These are phyloP conservation scores for Corvus moneduloides DNA, from an alignment of 2,113 vertebrate genomes.

Conservation along the genomic window DNA sequence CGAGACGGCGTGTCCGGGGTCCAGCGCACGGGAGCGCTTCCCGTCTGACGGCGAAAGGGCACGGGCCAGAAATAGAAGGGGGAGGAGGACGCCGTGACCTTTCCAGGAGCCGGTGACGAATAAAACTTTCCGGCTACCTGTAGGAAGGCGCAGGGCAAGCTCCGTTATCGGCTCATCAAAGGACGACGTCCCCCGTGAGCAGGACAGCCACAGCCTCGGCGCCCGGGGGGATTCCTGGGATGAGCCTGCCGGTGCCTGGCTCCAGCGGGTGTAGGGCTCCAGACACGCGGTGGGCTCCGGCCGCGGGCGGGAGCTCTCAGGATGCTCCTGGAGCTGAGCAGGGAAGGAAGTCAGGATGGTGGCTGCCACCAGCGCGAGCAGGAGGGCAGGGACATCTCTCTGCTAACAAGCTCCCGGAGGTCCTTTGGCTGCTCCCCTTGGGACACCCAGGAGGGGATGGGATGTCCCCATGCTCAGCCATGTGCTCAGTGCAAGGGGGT, in stretches of 20 bases:
- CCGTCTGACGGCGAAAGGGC: conserved; percentile 9
- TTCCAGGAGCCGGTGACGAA: conserved; percentile 12
- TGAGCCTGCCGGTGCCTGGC: neutral
- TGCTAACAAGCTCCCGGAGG: neutral
- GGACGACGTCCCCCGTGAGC: neutral
- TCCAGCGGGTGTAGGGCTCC: accelerated
- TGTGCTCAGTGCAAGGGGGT: accelerated
- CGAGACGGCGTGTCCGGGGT: neutral
- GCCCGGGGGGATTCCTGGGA: neutral
- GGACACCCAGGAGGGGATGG: neutral
- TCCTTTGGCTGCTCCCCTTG: neutral
- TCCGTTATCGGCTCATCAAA: conserved; percentile 7
- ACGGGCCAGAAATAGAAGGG: conserved; percentile 26
- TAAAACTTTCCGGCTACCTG: conserved; percentile 43
- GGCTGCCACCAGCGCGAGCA: neutral
- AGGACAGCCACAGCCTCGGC: neutral
- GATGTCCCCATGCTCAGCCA: neutral
- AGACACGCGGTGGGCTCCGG: accelerated
- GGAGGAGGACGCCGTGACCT: conserved; percentile 50
- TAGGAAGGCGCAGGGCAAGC: conserved; percentile 5
- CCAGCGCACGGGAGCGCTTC: neutral
- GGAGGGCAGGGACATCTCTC: neutral
- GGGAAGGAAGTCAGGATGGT: neutral
- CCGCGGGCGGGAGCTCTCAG: accelerated
- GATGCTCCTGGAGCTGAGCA: neutral